Evolutionary conservation across 2,797 vertebrate genomes (phyloP).

Genomic region (Dendrocincla tyrannina): DNA sequence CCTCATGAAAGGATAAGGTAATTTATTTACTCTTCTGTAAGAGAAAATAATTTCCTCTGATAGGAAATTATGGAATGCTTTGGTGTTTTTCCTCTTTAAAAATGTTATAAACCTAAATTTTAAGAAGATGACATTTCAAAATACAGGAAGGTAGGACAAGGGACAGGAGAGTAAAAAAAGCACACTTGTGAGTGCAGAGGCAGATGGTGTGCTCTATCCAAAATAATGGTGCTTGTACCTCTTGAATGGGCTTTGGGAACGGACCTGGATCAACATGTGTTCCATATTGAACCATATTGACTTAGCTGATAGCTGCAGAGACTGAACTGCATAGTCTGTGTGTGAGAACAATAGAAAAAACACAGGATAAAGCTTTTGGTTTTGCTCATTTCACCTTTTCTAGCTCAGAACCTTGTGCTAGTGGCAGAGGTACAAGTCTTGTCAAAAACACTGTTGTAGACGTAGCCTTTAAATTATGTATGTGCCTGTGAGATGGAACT

Average conservation of each 20-base stretch:
- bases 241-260: not conserved
- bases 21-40: not conserved
- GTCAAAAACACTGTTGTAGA: fast-evolving
- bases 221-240: fast-evolving
- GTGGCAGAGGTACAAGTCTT: not conserved
- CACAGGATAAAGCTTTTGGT: not conserved
- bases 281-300: fast-evolving
- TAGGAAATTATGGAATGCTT: not conserved
- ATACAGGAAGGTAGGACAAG: not conserved
- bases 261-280: fast-evolving
- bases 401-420: not conserved
- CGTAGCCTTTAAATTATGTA: not conserved
- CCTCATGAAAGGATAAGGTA: not conserved
- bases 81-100: not conserved
- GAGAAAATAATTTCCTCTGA: not conserved
- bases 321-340: not conserved
- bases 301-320: not conserved
- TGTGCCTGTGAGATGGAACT: not conserved
- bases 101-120: not conserved
- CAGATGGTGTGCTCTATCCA: no score
- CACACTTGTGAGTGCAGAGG: fast-evolving
- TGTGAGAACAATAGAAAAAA: not conserved
- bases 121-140: not conserved
- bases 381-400: not conserved
- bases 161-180: not conserved